Base-by-base conservation (phyloP, 2,888 invertebrate species). In the Fissipunctia ypsillon region DNA sequence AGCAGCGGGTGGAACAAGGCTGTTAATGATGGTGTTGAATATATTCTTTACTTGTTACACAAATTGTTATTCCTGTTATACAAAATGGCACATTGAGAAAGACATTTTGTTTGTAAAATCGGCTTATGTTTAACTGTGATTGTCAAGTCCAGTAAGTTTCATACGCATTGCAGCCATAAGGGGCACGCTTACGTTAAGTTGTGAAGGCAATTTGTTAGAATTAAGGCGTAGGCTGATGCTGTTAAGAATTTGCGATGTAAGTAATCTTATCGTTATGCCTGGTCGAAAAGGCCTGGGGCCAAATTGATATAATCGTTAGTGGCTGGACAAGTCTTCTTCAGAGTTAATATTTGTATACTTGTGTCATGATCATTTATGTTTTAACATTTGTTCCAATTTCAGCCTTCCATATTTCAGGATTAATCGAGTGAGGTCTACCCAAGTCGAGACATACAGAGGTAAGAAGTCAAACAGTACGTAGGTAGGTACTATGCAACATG, bases 201-300 rank as follows among this genome's bases (percentile, higher is more conserved):
- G 69, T 59, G n/a, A 61, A 65, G 56, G 57, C 54, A 69, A 83
- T 83, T 79, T 69, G 43, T 80, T 60, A 67, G 83, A 78, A 54
- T 81, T 73, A 70, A 56, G 65, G 31, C 38, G 82, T 50, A 56
- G 43, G 66, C 54, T 41, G 66, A 63, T 31, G 54, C 22, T 70
- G 66, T 19, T 19, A 67, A 52, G 65, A 56, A 80, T 76, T 76
- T 19, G 61, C 76, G 14, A 80, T 19, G 28, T 45, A 67, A n/a
- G 45, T 68, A 52, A 63, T 81, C 31, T 50, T 67, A 31, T 68
- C 19, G 52, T 54, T n/a, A 48, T 2, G 28, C 22, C 25, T 25
- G 16, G 28, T n/a, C 6, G 7, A 54, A 68, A 69, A n/a, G n/a
- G n/a, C n/a, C n/a, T n/a, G n/a, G n/a, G n/a, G n/a, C n/a, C n/a